Evolutionary conservation across 2,113 vertebrate genomes (phyloP), one percentile per base, ranked within the genome.

Genomic region (Sinosuthora webbiana): DNA sequence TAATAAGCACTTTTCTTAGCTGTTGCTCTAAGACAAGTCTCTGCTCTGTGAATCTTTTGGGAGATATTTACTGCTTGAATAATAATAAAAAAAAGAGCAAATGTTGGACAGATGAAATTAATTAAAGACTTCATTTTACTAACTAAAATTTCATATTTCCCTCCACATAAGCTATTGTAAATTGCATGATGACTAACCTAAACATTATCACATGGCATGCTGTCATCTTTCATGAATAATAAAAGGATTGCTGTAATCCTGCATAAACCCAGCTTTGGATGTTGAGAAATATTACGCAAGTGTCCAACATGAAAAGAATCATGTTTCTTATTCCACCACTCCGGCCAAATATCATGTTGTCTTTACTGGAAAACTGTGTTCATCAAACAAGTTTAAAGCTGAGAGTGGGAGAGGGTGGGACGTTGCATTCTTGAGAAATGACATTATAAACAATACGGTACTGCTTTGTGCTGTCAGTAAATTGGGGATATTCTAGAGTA

Each of bases 361-460:
- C 90, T 94, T 94, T 94, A 92, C 69, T 95, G 94, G 94, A 97
- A 96, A 97, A 96, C 87, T 92, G 52, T 91, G 78, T 95, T 95
- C 92, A 89, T 97, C 69, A 95, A 96, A 94, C 2, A 37, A 90
- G 65, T 92, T 93, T 87, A 89, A 96, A 95, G 92, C 81, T 92
- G 95, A 94, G 87, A 89, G 73, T 64, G 88, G 80, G 88, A 97
- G 92, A 93, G 94, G 88, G 87, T 96, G 95, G 93, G 88, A 90
- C 83, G 28, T 83, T 65, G 67, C 89, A 93, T 97, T 96, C 93
- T 89, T 96, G 85, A 92, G 83, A 96, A 95, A 95, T 93, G 96
- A 97, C 65, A 65, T 68, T 87, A 90, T 89, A 96, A 96, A 81
- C 86, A 96, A 70, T 83, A 89, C 24, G 44, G 85, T 88, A 50